A percentile compares a stretch with the other conserved stretches of the same genome.
phyloP scores from a whole-genome alignment of 37 sponge, comb jelly and placozoan species.

The Haliclona indistincta region DNA sequence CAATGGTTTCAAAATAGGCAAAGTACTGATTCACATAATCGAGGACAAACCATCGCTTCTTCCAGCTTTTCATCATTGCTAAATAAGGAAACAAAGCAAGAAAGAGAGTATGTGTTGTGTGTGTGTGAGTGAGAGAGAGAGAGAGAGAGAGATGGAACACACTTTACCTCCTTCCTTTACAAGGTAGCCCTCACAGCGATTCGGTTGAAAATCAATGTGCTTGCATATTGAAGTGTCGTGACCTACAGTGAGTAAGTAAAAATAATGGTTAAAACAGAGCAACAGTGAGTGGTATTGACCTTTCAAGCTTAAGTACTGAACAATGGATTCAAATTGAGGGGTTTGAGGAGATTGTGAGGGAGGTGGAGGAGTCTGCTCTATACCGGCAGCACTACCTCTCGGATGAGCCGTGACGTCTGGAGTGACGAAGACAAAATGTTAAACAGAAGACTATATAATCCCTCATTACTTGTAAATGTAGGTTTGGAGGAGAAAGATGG shows the following conservation, averaged over 20 bases:
- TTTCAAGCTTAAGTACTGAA: constrained; percentile 16
- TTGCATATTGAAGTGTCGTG: constrained; percentile 51
- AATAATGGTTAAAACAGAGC: neutral
- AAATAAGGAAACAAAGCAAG: constrained; percentile 2
- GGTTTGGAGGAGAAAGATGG: neutral
- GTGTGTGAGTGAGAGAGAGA: neutral
- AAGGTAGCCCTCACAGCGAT: constrained; percentile 62
- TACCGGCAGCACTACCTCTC: no score
- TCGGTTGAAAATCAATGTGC: constrained; percentile 40
- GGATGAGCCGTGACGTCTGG: no score
- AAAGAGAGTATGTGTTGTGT: neutral
- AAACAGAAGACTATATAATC: neutral
- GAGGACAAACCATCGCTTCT: constrained; percentile 84
- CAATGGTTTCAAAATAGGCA: constrained; percentile 76
- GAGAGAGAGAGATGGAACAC: neutral
- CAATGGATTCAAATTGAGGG: constrained; percentile 17
- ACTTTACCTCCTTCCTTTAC: constrained; percentile 72
- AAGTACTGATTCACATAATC: constrained; percentile 70
- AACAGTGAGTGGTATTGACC: constrained; percentile 3
- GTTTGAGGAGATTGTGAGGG: neutral
- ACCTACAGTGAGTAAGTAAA: constrained; percentile 39
- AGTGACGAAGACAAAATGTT: no score
- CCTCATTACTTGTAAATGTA: neutral
- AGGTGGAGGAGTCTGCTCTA: constrained; percentile 1
- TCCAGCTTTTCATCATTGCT: constrained; percentile 72